These are phyloP conservation scores for Mandrillus leucophaeus DNA, from an alignment of 2,113 vertebrate genomes.

Conservation along the genomic window DNA sequence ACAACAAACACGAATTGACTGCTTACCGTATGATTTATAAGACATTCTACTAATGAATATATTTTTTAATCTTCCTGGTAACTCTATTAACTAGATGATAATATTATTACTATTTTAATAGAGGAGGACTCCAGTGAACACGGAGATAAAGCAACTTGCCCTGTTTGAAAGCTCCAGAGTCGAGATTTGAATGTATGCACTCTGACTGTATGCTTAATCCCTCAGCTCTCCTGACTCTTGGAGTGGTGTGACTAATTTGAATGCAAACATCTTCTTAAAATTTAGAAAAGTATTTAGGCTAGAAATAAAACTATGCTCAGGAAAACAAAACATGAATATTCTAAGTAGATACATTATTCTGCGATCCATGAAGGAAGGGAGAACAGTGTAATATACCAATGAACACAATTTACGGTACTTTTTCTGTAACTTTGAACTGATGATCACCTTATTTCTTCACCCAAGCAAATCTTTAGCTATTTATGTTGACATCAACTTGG, in stretches of 20 bases:
- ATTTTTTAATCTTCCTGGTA: neutral
- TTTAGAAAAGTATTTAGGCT: neutral
- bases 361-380: neutral
- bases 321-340: slow-evolving; percentile 26
- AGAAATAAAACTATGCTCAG: neutral
- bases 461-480: neutral
- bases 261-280: neutral
- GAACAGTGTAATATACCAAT: neutral
- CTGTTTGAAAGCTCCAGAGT: neutral
- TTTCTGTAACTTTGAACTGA: neutral
- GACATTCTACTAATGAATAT: neutral
- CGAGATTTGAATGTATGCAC: neutral
- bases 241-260: neutral
- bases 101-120: neutral
- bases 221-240: neutral
- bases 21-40: neutral
- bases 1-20: neutral
- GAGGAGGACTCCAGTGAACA: neutral
- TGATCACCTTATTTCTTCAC: neutral
- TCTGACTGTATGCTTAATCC: neutral
- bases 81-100: neutral
- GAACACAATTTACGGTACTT: neutral
- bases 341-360: neutral
- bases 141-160: neutral
- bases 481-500: neutral